phyloP scores from a whole-genome alignment of 2,113 vertebrate species.

The Colossoma macropomum region DNA sequence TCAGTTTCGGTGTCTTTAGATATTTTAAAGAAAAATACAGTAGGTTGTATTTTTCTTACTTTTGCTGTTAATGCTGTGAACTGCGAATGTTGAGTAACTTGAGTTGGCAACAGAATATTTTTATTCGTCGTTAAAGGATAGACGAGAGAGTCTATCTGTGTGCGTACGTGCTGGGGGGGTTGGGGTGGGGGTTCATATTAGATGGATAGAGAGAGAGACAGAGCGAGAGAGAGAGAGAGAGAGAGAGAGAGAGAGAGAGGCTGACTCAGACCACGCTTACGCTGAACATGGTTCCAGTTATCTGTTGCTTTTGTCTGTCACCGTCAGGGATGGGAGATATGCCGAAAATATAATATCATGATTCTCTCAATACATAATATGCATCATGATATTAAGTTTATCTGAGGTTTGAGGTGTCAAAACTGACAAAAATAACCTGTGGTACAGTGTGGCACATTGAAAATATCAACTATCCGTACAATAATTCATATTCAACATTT shows the following conservation, averaged over 20 bases:
- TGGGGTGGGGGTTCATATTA: conserved; percentile 13
- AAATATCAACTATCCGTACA: too few relatives aligned
- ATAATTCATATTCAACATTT: too few relatives aligned
- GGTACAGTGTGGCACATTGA: too few relatives aligned
- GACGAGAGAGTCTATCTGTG: too few relatives aligned
- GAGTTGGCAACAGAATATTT: neutral
- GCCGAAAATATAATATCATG: too few relatives aligned
- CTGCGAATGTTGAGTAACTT: neutral
- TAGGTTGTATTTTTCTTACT: neutral
- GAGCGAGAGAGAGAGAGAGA: neutral
- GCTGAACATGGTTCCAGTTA: conserved; percentile 12
- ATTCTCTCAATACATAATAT: too few relatives aligned
- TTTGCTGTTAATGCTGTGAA: neutral
- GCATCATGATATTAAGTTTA: too few relatives aligned
- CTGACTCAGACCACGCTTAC: neutral
- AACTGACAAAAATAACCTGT: too few relatives aligned
- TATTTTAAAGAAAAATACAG: too few relatives aligned
- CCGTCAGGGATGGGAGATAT: too few relatives aligned
- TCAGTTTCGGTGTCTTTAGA: neutral
- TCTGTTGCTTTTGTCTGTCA: conserved; percentile 19
- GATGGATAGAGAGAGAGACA: neutral
- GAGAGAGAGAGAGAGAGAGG: conserved; percentile 17
- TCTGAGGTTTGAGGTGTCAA: too few relatives aligned
- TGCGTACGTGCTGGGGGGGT: neutral
- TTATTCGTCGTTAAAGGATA: too few relatives aligned